A percentile compares a stretch with the other conserved stretches of the same genome.
phyloP scores from a whole-genome alignment of 2,797 vertebrate species.

The Clarias fuscus region DNA sequence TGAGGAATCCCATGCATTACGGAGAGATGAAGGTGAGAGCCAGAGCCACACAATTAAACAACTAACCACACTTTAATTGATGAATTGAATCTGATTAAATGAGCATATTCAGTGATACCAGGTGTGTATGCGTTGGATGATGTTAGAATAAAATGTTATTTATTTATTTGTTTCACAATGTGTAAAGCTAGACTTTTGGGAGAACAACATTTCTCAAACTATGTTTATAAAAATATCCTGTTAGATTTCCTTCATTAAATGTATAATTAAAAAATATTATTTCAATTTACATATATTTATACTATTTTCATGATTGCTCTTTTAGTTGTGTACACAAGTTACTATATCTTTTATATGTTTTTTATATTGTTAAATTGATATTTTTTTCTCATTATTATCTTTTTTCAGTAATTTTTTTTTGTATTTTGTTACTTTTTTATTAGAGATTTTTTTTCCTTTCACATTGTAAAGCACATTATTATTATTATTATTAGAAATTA shows the following conservation, averaged over 20 bases:
- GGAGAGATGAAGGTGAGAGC: conserved; percentile 87
- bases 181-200: not conserved
- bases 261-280: no score
- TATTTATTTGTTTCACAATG: not conserved
- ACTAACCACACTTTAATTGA: no score
- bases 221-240: no score
- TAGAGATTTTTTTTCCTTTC: not conserved
- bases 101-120: not conserved
- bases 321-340: no score
- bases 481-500: no score
- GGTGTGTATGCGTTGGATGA: not conserved
- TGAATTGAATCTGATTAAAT: not conserved
- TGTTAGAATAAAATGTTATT: not conserved
- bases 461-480: not conserved
- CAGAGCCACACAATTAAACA: not conserved
- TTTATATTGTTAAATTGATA: not conserved
- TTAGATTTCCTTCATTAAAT: no score
- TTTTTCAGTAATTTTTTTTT: not conserved
- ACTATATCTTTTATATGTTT: no score
- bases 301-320: no score
- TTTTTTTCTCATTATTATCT: not conserved
- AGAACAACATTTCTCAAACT: not conserved
- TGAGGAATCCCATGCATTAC: conserved; percentile 85
- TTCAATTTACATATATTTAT: no score
- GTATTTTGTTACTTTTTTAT: not conserved